These are phyloP conservation scores for Macrotus californicus DNA, from an alignment of 2,113 vertebrate species.

Conservation along the genomic window DNA sequence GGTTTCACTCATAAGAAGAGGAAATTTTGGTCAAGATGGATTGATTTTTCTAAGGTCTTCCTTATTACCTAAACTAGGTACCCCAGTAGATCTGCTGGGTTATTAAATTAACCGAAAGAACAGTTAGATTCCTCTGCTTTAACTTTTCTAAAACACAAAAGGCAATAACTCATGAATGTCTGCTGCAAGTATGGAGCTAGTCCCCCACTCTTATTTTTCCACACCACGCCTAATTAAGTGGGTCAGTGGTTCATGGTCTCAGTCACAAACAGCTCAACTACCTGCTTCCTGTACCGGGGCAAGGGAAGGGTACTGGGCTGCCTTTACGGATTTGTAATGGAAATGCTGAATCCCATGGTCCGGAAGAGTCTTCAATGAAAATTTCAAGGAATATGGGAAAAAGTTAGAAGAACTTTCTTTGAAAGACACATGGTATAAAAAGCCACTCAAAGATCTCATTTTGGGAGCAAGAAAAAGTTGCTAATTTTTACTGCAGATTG, in stretches of 20 bases:
- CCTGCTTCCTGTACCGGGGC: constrained; percentile 36
- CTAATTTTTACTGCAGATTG: constrained; percentile 59
- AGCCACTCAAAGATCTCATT: constrained; percentile 49
- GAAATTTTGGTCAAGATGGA: neutral
- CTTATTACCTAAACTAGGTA: neutral
- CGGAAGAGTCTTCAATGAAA: neutral
- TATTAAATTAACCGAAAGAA: neutral
- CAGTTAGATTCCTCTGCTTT: neutral
- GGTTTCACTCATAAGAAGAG: neutral
- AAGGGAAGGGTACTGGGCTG: constrained; percentile 49
- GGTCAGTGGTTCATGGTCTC: constrained; percentile 27
- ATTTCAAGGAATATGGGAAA: neutral
- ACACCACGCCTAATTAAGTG: constrained; percentile 2
- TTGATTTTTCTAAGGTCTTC: neutral
- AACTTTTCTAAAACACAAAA: neutral
- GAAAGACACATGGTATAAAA: constrained; percentile 34
- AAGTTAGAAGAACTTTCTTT: constrained; percentile 35
- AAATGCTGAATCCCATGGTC: constrained; percentile 6
- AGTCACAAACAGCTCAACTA: constrained; percentile 39
- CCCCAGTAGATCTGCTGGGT: neutral
- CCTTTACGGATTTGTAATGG: constrained; percentile 44
- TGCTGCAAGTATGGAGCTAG: neutral
- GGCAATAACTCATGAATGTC: neutral
- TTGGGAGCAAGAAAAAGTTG: constrained; percentile 40
- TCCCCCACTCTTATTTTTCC: constrained; percentile 4